phyloP scores from a whole-genome alignment of 1,140 invertebrate species.

The Caerostris extrusa region DNA sequence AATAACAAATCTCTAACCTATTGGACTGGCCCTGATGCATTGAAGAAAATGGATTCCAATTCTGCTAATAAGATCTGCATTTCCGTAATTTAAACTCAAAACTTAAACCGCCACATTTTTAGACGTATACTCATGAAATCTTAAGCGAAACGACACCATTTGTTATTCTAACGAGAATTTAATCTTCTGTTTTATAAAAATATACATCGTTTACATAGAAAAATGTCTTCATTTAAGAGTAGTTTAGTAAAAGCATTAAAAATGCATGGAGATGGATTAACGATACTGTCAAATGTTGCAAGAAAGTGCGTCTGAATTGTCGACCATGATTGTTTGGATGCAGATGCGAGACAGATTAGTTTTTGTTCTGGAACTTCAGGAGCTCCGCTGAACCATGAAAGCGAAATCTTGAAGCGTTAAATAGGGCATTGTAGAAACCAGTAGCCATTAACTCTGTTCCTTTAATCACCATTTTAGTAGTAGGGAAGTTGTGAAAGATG shows the following conservation, averaged over 20 bases:
- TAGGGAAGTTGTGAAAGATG: not conserved
- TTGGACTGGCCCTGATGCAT: too few relatives aligned
- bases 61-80: too few relatives aligned
- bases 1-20: too few relatives aligned
- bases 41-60: too few relatives aligned
- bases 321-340: not conserved
- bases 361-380: not conserved
- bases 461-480: not conserved
- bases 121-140: not conserved
- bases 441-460: not conserved
- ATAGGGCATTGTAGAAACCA: too few relatives aligned
- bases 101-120: too few relatives aligned
- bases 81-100: not conserved
- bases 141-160: not conserved
- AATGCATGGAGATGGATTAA: not conserved
- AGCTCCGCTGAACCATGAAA: not conserved
- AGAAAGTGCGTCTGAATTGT: too few relatives aligned
- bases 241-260: conserved; percentile 18
- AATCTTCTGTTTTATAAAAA: not conserved
- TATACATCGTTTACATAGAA: not conserved
- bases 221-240: not conserved
- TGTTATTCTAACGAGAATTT: not conserved
- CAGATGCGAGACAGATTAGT: not conserved
- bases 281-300: not conserved
- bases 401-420: conserved; percentile 13